Conservation (phyloP, 1,140 invertebrate species). For the Musca domestica region DNA sequence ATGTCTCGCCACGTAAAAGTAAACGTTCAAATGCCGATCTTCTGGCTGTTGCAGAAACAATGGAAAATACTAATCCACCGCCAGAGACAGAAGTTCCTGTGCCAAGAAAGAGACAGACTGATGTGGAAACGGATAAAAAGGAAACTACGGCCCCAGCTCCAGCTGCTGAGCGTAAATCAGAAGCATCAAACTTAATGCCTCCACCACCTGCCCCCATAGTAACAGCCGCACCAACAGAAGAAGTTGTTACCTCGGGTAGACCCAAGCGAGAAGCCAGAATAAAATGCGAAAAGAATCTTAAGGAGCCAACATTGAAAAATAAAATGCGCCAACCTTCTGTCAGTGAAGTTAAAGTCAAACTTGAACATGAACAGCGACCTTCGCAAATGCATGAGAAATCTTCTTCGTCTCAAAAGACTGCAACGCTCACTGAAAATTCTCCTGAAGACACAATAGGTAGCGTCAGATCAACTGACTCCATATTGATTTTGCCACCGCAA, state of each 20-base stretch:
- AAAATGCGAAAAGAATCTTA: conserved; percentile 39
- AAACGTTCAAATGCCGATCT: conserved; percentile 41
- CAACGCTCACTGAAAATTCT: neutral
- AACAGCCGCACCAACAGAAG: neutral
- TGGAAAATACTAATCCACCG: neutral
- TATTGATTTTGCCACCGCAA: neutral
- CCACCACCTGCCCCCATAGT: conserved; percentile 37
- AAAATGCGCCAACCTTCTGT: conserved; percentile 41
- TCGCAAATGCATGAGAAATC: conserved; percentile 34
- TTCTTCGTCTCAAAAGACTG: neutral
- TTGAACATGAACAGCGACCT: conserved; percentile 40
- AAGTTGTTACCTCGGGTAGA: conserved; percentile 22
- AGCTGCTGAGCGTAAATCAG: neutral
- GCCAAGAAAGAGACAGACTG: neutral
- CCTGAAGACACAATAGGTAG: neutral
- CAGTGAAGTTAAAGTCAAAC: conserved; percentile 32
- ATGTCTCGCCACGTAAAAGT: conserved; percentile 20
- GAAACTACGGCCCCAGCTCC: neutral
- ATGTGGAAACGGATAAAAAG: neutral
- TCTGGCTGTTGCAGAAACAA: conserved; percentile 35
- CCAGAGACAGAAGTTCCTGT: neutral
- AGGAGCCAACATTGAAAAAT: conserved; percentile 32
- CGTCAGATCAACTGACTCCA: conserved; percentile 7
- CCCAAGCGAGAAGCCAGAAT: conserved; percentile 45
- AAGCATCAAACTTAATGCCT: conserved; percentile 33